These are phyloP conservation scores for Hypsibius dujardini DNA, from an alignment of 1,140 invertebrate species.

Conservation along the genomic window DNA sequence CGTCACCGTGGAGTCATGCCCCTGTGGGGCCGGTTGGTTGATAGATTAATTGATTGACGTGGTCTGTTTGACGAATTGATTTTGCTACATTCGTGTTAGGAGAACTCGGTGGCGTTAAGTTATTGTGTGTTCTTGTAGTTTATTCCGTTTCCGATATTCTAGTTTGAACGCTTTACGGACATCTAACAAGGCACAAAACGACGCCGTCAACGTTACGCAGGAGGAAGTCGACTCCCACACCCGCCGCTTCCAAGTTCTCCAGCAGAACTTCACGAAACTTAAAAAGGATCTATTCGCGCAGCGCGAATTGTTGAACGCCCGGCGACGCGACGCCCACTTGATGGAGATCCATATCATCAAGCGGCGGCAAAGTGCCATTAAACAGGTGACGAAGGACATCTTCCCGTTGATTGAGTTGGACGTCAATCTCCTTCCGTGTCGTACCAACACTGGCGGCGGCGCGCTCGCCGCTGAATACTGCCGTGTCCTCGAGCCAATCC, in stretches of 20 bases:
- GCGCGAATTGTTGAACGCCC: not conserved
- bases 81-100: too few species aligned
- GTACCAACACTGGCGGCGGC: not conserved
- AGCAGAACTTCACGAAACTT: not conserved
- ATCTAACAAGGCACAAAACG: not conserved
- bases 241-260: not conserved
- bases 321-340: not conserved
- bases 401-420: constrained; percentile 9
- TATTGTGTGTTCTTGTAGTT: too few species aligned
- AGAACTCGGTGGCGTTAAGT: too few species aligned
- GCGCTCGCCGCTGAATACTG: not conserved
- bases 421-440: not conserved
- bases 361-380: not conserved
- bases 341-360: constrained; percentile 4
- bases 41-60: too few species aligned
- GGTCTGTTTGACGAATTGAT: too few species aligned
- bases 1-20: too few species aligned
- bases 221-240: not conserved
- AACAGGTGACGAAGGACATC: not conserved
- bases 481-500: not conserved
- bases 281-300: not conserved
- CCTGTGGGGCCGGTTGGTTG: too few species aligned
- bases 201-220: not conserved
- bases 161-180: not conserved
- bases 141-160: too few species aligned